phyloP scores from a whole-genome alignment of 2,113 vertebrate species.

The Geococcyx californianus region DNA sequence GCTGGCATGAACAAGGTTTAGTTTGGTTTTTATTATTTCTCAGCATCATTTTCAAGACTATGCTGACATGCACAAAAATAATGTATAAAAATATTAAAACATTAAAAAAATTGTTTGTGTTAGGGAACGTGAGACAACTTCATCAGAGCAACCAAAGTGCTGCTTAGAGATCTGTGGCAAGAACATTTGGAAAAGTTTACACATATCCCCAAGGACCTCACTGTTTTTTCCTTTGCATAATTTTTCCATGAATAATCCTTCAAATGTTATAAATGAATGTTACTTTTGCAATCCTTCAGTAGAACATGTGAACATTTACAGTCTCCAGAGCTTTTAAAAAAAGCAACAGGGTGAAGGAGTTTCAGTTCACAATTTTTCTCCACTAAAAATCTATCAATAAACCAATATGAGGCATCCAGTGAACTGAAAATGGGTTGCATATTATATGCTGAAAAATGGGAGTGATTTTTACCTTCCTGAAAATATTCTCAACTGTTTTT shows the following conservation, averaged over 20 bases:
- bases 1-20: constrained; percentile 47
- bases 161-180: constrained; percentile 65
- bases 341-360: constrained; percentile 44
- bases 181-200: constrained; percentile 81
- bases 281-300: constrained; percentile 77
- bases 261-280: constrained; percentile 74
- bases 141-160: constrained; percentile 20
- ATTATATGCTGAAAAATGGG: background rate
- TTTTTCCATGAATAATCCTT: constrained; percentile 84
- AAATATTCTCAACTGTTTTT: background rate
- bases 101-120: constrained; percentile 42
- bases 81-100: constrained; percentile 47
- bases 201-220: constrained; percentile 76
- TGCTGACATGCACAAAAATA: constrained; percentile 46
- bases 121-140: constrained; percentile 42
- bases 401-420: background rate
- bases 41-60: constrained; percentile 55
- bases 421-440: background rate
- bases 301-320: constrained; percentile 70
- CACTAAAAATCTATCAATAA: constrained; percentile 32
- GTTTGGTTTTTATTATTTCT: constrained; percentile 68
- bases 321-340: constrained; percentile 60
- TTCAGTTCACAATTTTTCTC: constrained; percentile 56
- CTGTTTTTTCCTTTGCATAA: constrained; percentile 81
- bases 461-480: too few relatives aligned